phyloP scores from a whole-genome alignment of 2,797 vertebrate species.

The Gadopsis bispinosus region DNA sequence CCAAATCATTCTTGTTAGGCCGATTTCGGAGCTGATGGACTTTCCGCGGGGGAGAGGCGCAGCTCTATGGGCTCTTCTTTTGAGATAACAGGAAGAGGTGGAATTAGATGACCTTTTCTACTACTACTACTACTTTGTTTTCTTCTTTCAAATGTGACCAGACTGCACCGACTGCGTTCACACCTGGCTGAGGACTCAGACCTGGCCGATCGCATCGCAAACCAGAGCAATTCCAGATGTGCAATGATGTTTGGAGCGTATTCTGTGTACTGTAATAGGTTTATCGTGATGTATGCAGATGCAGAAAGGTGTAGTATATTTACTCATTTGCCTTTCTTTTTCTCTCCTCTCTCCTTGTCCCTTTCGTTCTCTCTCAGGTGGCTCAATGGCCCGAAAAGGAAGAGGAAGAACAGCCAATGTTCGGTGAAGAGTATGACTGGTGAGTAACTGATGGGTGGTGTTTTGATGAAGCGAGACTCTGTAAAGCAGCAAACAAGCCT shows the following conservation, averaged over 20 bases:
- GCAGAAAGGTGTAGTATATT: not conserved
- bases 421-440: constrained; percentile 99
- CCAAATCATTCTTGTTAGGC: not conserved
- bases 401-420: constrained; percentile 99
- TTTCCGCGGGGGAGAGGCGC: not conserved
- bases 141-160: constrained; percentile 1
- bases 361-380: constrained; percentile 84
- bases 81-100: not conserved
- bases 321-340: not conserved
- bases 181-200: constrained; percentile 11
- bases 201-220: not conserved
- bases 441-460: constrained; percentile 74
- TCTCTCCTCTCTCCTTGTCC: constrained; percentile 12
- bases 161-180: not conserved
- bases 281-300: not conserved
- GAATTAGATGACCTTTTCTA: not conserved
- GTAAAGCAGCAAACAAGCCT: constrained; percentile 11
- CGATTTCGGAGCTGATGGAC: not conserved
- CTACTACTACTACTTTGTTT: no score
- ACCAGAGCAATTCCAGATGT: constrained; percentile 2
- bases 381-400: constrained; percentile 98
- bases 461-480: constrained; percentile 6
- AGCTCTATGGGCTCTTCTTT: not conserved
- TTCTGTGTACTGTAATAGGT: not conserved
- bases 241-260: no score